Percentiles rank a stretch among this genome's conserved stretches.
Conservation (phyloP, 2,888 invertebrate species). For the Eulithis testata region DNA sequence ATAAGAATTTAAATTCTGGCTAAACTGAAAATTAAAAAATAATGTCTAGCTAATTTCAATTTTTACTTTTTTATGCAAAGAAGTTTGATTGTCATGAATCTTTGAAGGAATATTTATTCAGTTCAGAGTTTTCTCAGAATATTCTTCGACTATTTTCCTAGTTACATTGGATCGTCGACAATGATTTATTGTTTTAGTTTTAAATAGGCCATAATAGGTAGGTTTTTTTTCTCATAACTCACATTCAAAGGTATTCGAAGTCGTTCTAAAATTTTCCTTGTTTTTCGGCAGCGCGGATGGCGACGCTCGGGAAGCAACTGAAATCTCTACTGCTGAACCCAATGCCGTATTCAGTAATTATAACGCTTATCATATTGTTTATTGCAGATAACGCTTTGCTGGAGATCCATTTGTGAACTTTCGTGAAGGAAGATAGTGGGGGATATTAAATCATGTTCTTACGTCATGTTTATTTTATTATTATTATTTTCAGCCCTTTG, state of each 20-base stretch:
- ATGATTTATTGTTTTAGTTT: no score
- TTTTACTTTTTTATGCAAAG: no score
- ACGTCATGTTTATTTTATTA: background rate
- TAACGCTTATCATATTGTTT: constrained; percentile 35
- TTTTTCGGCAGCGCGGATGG: constrained; percentile 5
- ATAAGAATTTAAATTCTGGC: no score
- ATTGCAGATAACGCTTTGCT: constrained; percentile 35
- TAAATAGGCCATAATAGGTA: no score
- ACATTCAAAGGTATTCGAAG: constrained; percentile 11
- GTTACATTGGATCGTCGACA: no score
- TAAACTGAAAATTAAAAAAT: no score
- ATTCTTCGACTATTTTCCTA: no score
- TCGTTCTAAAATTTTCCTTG: background rate
- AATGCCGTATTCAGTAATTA: constrained; percentile 31
- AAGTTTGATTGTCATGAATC: no score
- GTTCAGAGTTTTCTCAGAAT: no score
- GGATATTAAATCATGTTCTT: constrained; percentile 3
- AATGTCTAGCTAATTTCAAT: no score
- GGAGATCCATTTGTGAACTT: constrained; percentile 36
- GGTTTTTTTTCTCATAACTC: constrained; percentile 9
- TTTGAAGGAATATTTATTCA: no score
- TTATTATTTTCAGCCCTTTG: no score
- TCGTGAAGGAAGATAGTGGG: constrained; percentile 9
- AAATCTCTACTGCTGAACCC: constrained; percentile 20
- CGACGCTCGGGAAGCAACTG: constrained; percentile 11